phyloP scores from a whole-genome alignment of 2,888 invertebrate genomes.

The Aphrophora alni region DNA sequence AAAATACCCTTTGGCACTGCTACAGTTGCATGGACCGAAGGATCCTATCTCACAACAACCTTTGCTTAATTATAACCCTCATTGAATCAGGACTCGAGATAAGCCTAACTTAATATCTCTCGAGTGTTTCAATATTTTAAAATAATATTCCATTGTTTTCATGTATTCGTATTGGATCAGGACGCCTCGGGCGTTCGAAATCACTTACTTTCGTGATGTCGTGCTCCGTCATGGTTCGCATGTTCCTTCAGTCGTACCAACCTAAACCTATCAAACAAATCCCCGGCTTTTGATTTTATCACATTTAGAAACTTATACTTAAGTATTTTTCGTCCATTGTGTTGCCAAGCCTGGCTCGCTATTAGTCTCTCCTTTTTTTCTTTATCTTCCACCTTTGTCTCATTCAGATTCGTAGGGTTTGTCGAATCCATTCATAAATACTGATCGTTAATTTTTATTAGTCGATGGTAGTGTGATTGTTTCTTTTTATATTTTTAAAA shows the following conservation, averaged over 20 bases:
- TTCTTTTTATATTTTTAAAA: neutral
- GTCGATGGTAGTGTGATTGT: too few relatives aligned
- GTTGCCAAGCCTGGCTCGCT: neutral
- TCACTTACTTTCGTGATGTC: slow-evolving; percentile 32
- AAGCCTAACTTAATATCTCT: slow-evolving; percentile 30
- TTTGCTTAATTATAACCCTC: slow-evolving; percentile 27
- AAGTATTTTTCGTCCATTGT: slow-evolving; percentile 4
- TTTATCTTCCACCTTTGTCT: neutral
- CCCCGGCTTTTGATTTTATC: slow-evolving; percentile 2
- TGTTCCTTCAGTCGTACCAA: neutral
- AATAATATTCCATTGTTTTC: slow-evolving; percentile 41
- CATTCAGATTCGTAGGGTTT: neutral
- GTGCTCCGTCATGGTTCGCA: slow-evolving; percentile 28
- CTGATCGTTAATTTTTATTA: neutral
- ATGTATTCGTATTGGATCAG: slow-evolving; percentile 11
- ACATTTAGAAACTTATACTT: neutral
- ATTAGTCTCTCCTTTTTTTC: neutral
- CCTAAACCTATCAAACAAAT: slow-evolving; percentile 2
- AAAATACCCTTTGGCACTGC: neutral
- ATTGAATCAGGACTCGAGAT: slow-evolving; percentile 30
- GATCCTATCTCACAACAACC: neutral
- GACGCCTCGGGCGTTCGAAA: slow-evolving; percentile 30
- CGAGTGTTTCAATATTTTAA: slow-evolving; percentile 39
- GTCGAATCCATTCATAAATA: neutral
- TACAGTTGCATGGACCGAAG: slow-evolving; percentile 2